Percentiles rank a stretch among this genome's conserved stretches.
Conservation (phyloP, 2,113 vertebrate species). For the Pogona vitticeps region DNA sequence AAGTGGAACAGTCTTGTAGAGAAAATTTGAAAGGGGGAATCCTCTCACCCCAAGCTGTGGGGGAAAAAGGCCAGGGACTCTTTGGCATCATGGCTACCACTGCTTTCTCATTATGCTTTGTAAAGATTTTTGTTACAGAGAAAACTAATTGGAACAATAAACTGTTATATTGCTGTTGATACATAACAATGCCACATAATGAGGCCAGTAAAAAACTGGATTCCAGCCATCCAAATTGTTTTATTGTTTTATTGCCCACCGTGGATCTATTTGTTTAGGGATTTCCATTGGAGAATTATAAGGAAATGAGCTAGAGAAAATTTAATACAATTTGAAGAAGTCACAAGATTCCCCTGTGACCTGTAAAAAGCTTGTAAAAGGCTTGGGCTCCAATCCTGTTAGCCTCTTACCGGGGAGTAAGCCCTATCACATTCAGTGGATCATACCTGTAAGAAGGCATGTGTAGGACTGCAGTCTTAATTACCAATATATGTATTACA, state of each 20-base stretch:
- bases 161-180: slow-evolving; percentile 20
- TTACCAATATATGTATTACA: slow-evolving; percentile 49
- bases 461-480: slow-evolving; percentile 24
- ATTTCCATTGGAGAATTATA: slow-evolving; percentile 69
- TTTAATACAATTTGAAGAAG: slow-evolving; percentile 70
- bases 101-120: background rate
- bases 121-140: slow-evolving; percentile 5
- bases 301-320: slow-evolving; percentile 75
- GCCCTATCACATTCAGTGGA: background rate
- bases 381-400: background rate
- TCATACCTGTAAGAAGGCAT: background rate
- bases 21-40: slow-evolving; percentile 44
- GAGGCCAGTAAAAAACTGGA: slow-evolving; percentile 35
- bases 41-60: slow-evolving; percentile 37
- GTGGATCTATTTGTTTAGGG: slow-evolving; percentile 55
- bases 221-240: slow-evolving; percentile 56
- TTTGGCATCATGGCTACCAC: slow-evolving; percentile 2
- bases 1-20: slow-evolving; percentile 13
- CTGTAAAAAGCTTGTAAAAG: slow-evolving; percentile 59
- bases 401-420: background rate
- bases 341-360: slow-evolving; percentile 56
- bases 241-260: slow-evolving; percentile 56
- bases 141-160: background rate
- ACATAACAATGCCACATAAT: slow-evolving; percentile 17
- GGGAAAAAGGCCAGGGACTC: background rate